phyloP scores from a whole-genome alignment of 1,140 invertebrate genomes.

The Tetramorium simillimum region DNA sequence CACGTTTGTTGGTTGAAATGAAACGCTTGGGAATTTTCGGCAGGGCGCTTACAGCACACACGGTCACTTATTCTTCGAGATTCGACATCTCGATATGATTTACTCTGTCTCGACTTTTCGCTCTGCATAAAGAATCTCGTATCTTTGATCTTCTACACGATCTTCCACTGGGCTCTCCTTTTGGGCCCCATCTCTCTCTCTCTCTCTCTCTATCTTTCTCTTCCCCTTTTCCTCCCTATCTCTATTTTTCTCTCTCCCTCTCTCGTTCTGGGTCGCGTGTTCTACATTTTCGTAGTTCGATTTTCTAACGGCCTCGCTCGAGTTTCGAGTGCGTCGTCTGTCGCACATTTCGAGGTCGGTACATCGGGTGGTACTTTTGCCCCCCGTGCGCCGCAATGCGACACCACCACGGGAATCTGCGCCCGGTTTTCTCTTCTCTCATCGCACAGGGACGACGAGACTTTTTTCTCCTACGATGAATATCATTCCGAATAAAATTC shows the following conservation, averaged over 20 bases:
- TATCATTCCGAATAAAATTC: constrained; percentile 9
- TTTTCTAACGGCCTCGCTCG: constrained; percentile 74
- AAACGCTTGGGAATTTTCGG: constrained; percentile 8
- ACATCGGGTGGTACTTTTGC: constrained; percentile 71
- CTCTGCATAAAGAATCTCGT: constrained; percentile 4
- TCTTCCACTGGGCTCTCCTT: not conserved
- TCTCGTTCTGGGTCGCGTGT: constrained; percentile 40
- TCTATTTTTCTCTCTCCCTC: not conserved
- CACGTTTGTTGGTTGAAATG: not conserved
- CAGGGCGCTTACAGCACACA: not conserved
- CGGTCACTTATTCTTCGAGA: constrained; percentile 16
- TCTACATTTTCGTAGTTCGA: constrained; percentile 67
- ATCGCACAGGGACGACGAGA: constrained; percentile 28
- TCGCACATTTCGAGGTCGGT: constrained; percentile 76
- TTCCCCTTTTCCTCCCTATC: not conserved
- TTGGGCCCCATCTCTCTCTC: not conserved
- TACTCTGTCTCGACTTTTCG: constrained; percentile 9
- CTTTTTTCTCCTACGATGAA: constrained; percentile 32
- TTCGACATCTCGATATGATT: constrained; percentile 27
- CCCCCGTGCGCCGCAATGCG: constrained; percentile 72
- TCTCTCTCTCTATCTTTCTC: not conserved
- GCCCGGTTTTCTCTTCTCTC: constrained; percentile 59
- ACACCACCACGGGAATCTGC: constrained; percentile 68
- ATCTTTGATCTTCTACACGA: not conserved
- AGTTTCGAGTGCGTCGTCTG: constrained; percentile 73